Evolutionary conservation across 2,888 invertebrate genomes (phyloP), one percentile per base, ranked within the genome.

Genomic region (Theristus sp.): DNA sequence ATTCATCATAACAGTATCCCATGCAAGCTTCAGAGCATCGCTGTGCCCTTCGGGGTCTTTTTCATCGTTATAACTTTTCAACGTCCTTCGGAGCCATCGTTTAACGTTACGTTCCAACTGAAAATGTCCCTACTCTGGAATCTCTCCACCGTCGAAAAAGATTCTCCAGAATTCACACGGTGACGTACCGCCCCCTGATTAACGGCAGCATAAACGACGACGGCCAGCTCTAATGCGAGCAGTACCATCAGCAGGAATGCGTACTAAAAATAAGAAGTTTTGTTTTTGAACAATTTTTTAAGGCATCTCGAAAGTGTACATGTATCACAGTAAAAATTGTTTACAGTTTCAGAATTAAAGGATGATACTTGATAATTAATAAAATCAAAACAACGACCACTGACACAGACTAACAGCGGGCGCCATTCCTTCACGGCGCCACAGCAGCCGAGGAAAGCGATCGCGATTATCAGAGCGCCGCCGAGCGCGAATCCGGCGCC

Each of bases 381-480:
- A n/a, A n/a, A n/a, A n/a, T n/a, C n/a, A n/a, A n/a, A n/a, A n/a
- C n/a, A n/a, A n/a, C n/a, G n/a, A n/a, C n/a, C n/a, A 65, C 66
- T 64, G 55, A 70, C 70, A 61, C 70, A 71, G 56, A 71, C 70
- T 25, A 71, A 60, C 17, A 71, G 59, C 1, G 71, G 72, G 49
- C 72, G 62, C 72, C 73, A 72, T 61, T 72, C 72, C 57, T 71
- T 71, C 2, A 69, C 67, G 22, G 71, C 70, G 25, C 71, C 70
- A 62, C 69, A 71, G 61, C 70, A 71, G 25, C 72, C 72, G 46
- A 72, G 61, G 61, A 72, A 72, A 3, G 72, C 69, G 6, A 73
- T 68, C 29, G 68, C 62, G 54, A 72, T 67, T 22, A 72, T 73
- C 52, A 67, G 63, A 2, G 69, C 57, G n/a, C 72, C 72, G 24